A percentile compares a stretch with the other conserved stretches of the same genome.
Conservation (phyloP, 2,888 invertebrate genomes). For the Leptopilina drosophilae region DNA sequence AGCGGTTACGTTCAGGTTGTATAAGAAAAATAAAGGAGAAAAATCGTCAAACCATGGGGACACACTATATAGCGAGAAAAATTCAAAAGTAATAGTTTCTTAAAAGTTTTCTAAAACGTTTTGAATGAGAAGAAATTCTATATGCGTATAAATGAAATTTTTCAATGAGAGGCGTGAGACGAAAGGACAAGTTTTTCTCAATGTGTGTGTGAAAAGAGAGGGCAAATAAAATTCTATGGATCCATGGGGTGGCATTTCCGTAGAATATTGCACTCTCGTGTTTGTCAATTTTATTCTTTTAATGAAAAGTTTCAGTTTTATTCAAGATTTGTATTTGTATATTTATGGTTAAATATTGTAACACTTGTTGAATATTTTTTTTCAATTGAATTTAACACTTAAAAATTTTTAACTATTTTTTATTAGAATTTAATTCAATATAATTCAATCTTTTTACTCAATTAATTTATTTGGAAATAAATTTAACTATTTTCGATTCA, state of each 20-base stretch:
- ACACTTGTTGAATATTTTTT: no score
- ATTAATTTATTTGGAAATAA: no score
- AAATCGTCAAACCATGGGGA: conserved; percentile 25
- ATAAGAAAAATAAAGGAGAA: conserved; percentile 39
- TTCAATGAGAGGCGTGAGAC: conserved; percentile 50
- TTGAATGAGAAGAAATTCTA: conserved; percentile 50
- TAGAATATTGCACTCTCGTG: not conserved
- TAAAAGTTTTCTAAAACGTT: conserved; percentile 52
- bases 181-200: conserved; percentile 32
- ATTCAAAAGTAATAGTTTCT: conserved; percentile 49
- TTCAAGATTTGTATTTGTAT: no score
- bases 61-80: not conserved
- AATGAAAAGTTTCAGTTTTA: no score
- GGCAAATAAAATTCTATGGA: not conserved
- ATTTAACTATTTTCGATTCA: no score
- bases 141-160: conserved; percentile 9
- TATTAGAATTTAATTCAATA: no score
- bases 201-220: not conserved
- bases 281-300: no score
- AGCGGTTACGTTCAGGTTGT: conserved; percentile 46
- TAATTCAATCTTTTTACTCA: no score
- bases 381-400: no score
- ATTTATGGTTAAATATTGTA: no score
- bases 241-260: conserved; percentile 18
- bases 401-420: no score